Evolutionary conservation across 2,113 vertebrate species (phyloP).

Genomic region (Sylvietta virens): DNA sequence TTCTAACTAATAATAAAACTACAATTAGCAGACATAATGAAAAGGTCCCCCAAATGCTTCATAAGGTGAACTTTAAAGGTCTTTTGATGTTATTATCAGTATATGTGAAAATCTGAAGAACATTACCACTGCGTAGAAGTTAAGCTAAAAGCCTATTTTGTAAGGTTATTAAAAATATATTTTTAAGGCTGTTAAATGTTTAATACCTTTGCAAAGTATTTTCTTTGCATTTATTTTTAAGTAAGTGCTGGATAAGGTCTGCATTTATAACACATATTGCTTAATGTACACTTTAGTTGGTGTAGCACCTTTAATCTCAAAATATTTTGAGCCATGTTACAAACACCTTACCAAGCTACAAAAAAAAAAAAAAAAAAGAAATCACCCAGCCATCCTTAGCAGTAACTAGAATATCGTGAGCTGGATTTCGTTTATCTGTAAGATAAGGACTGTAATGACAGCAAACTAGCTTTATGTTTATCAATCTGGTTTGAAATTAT

Average conservation of each 20-base stretch:
- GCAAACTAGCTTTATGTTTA: not conserved
- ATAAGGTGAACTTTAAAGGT: not conserved
- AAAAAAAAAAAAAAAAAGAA: not conserved
- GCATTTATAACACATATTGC: not conserved
- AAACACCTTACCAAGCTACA: not conserved
- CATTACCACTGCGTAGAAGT: not conserved
- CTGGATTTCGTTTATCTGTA: not conserved
- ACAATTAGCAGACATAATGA: not conserved
- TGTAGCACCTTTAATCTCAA: not conserved
- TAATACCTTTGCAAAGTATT: not conserved
- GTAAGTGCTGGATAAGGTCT: not conserved
- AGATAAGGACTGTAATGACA: not conserved
- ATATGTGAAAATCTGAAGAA: not conserved
- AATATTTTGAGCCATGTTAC: not conserved
- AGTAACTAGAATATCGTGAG: not conserved
- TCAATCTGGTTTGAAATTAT: not conserved
- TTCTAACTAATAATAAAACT: not conserved
- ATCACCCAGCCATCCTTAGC: not conserved
- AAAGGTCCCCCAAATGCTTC: not conserved
- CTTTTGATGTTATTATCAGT: not conserved
- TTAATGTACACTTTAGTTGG: not conserved
- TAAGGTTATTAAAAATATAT: not conserved
- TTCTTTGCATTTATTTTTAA: not conserved
- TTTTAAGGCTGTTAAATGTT: constrained; percentile 5
- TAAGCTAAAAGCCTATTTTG: not conserved